A percentile compares a stretch with the other conserved stretches of the same genome.
Conservation (phyloP, 2,113 vertebrate genomes). For the Maccullochella peelii region DNA sequence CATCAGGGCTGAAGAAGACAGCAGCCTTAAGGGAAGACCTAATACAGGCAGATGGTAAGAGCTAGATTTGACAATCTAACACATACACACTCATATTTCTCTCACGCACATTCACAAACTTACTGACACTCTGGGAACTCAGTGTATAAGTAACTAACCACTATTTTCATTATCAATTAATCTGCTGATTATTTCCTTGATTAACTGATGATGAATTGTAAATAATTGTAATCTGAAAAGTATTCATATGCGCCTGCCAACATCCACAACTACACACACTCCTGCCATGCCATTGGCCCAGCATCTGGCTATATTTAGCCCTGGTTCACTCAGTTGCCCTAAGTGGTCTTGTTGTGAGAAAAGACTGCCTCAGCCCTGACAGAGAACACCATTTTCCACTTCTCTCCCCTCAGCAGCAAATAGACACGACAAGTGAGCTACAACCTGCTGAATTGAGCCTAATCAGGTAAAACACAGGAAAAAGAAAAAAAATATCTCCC, state of each 20-base stretch:
- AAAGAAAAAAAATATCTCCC: neutral
- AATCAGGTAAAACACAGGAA: constrained; percentile 22
- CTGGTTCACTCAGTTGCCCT: constrained; percentile 53
- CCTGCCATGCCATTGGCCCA: constrained; percentile 41
- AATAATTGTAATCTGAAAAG: no score
- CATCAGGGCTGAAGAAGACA: constrained; percentile 53
- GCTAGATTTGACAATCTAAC: constrained; percentile 16
- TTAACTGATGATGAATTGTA: no score
- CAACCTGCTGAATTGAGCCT: constrained; percentile 39
- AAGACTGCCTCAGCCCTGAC: constrained; percentile 49
- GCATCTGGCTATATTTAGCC: constrained; percentile 75
- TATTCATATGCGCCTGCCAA: constrained; percentile 11
- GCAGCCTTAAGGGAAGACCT: constrained; percentile 55
- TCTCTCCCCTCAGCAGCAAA: constrained; percentile 49
- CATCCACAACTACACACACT: constrained; percentile 9
- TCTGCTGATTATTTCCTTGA: neutral
- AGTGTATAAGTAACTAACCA: no score
- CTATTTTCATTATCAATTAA: neutral
- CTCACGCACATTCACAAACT: constrained; percentile 22
- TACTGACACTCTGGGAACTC: constrained; percentile 11
- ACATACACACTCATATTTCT: neutral
- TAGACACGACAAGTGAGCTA: constrained; percentile 20
- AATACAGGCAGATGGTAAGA: constrained; percentile 61
- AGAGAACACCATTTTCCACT: constrained; percentile 54
- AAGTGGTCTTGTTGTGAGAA: constrained; percentile 60